A percentile compares a stretch with the other conserved stretches of the same genome.
phyloP scores from a whole-genome alignment of 2,888 invertebrate species.

The Netelia inedita region DNA sequence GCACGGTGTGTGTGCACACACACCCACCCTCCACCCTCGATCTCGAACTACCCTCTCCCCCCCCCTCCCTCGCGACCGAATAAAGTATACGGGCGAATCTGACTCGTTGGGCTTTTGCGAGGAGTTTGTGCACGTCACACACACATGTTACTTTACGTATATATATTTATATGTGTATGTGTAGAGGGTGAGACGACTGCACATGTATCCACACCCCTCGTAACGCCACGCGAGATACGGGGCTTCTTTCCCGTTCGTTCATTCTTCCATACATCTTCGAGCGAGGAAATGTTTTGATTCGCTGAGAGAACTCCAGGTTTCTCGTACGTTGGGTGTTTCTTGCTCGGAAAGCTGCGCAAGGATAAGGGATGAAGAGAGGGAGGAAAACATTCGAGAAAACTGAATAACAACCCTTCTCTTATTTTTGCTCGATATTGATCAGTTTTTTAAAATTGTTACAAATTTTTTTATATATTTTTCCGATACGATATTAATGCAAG shows the following conservation, averaged over 20 bases:
- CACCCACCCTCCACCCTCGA: slow-evolving; percentile 71
- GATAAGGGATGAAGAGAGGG: not conserved
- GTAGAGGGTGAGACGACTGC: slow-evolving; percentile 21
- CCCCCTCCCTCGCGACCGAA: slow-evolving; percentile 62
- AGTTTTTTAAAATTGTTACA: too few relatives aligned
- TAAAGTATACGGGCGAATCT: slow-evolving; percentile 66
- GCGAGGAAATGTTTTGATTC: slow-evolving; percentile 64
- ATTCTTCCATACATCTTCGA: slow-evolving; percentile 42
- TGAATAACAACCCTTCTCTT: not conserved
- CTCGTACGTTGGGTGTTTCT: slow-evolving; percentile 63
- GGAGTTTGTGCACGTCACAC: slow-evolving; percentile 25
- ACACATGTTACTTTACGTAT: not conserved
- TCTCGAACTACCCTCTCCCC: slow-evolving; percentile 66
- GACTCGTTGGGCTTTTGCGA: slow-evolving; percentile 48
- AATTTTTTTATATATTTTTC: too few relatives aligned
- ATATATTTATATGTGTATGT: slow-evolving; percentile 3
- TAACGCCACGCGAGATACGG: slow-evolving; percentile 33
- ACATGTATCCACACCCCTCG: slow-evolving; percentile 43
- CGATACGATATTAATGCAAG: too few relatives aligned
- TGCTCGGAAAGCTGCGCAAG: slow-evolving; percentile 12
- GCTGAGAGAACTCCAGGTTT: slow-evolving; percentile 56
- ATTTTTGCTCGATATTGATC: not conserved
- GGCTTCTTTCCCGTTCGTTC: slow-evolving; percentile 39
- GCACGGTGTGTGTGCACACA: slow-evolving; percentile 74
- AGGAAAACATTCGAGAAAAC: slow-evolving; percentile 32